Evolutionary conservation across 2,113 vertebrate genomes (phyloP), one percentile per base, ranked within the genome.

Genomic region (Brachyhypopomus occidentalis): DNA sequence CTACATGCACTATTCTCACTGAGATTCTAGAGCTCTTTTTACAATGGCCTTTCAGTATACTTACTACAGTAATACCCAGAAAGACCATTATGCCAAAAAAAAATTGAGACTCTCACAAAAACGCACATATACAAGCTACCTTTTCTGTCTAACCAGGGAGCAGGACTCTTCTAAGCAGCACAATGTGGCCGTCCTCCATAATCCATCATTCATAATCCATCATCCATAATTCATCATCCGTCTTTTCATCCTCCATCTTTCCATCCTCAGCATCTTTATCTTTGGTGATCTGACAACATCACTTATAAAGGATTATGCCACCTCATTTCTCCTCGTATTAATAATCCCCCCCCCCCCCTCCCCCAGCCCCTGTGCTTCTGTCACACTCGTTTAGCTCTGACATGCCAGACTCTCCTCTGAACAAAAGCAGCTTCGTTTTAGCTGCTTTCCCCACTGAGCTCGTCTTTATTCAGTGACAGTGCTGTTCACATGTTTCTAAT

Each of bases 401-500:
- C 78, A 80, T 48, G 69, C 58, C 22, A 7, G 55, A 58, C 4
- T n/a, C 52, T 79, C 20, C 64, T 72, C 19, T 41, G 20, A 59
- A 80, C 36, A 48, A 80, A 62, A 64, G 70, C 69, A 27, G 9
- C 1, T 7, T 16, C 17, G 11, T 64, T 63, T 55, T 22, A 72
- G 25, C 19, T 1, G 16, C 19, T 30, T 36, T 67, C 20, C 17
- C 64, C 30, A 6, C 59, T n/a, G 5, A 64, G 30, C 16, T 63
- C 19, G 38, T 60, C 59, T 62, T 80, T 59, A 55, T 80, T 80
- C 38, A 73, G 56, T 73, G 38, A 62, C 72, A 19, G 9, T 19
- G 60, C 36, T 81, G 34, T 73, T 73, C 70, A 80, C 70, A 80
- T 36, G 62, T n/a, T 73, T 80, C 70, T 73, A 55, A 80, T 80